Percentiles rank a stretch among this genome's conserved stretches.
phyloP scores from a whole-genome alignment of 2,797 vertebrate genomes.

The Coregonus sp. region DNA sequence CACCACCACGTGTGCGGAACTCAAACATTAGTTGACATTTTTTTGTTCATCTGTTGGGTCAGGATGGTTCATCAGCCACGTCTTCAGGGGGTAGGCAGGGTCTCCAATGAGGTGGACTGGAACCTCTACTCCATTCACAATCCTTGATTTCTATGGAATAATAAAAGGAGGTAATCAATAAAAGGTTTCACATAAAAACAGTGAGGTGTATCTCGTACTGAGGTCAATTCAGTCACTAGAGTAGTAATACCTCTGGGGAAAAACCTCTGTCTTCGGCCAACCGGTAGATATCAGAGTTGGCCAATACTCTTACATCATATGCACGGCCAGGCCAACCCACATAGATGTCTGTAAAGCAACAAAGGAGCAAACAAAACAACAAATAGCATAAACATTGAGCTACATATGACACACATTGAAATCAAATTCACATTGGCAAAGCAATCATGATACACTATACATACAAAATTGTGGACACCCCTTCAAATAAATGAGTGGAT shows the following conservation, averaged over 20 bases:
- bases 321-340: no score
- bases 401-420: background rate
- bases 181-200: no score
- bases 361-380: background rate
- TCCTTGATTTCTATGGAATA: background rate
- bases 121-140: background rate
- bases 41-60: background rate
- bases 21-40: background rate
- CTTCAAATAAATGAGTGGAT: no score
- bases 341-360: no score
- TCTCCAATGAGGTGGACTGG: conserved; percentile 2
- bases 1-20: background rate
- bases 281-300: background rate
- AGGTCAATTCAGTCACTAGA: no score
- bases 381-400: background rate
- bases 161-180: background rate
- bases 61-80: background rate
- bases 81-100: conserved; percentile 5
- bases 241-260: background rate
- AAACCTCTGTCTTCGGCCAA: background rate
- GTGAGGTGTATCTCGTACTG: no score
- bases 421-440: background rate
- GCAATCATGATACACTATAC: no score
- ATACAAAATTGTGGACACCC: no score
- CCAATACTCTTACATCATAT: background rate